Conservation (phyloP, 2,113 vertebrate species). For the Menidia beryllina region DNA sequence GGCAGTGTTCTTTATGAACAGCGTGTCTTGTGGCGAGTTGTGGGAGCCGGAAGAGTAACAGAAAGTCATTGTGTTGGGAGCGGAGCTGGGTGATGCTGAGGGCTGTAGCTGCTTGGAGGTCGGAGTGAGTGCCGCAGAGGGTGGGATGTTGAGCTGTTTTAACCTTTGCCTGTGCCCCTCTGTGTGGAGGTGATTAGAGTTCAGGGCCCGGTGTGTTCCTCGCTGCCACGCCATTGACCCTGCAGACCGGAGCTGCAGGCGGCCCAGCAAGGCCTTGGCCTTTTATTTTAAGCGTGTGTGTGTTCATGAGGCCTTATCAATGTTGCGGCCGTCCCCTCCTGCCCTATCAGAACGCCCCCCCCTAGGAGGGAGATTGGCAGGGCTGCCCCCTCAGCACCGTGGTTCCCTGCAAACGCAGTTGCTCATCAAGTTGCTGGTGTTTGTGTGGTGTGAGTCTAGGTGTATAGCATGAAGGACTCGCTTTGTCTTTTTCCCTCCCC, state of each 20-base stretch:
- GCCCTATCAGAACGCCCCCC: conserved; percentile 91
- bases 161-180: conserved; percentile 96
- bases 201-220: conserved; percentile 92
- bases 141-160: conserved; percentile 89
- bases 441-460: conserved; percentile 92
- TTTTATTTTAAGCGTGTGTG: conserved; percentile 81
- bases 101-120: conserved; percentile 60
- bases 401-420: conserved; percentile 89
- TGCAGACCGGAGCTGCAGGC: conserved; percentile 89
- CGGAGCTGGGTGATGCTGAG: conserved; percentile 58
- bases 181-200: conserved; percentile 91
- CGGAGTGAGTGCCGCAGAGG: conserved; percentile 65
- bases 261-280: conserved; percentile 89
- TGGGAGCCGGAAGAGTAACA: conserved; percentile 53
- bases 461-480: conserved; percentile 90
- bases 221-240: conserved; percentile 92
- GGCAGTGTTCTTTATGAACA: conserved; percentile 13
- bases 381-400: conserved; percentile 84
- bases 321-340: conserved; percentile 89
- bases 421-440: conserved; percentile 95
- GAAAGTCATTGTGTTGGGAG: conserved; percentile 55
- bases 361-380: conserved; percentile 90
- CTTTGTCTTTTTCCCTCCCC: conserved; percentile 72
- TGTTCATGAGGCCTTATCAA: conserved; percentile 93
- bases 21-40: conserved; percentile 31